These are phyloP conservation scores for Myopa testacea DNA, from an alignment of 2,888 invertebrate genomes.

Conservation along the genomic window DNA sequence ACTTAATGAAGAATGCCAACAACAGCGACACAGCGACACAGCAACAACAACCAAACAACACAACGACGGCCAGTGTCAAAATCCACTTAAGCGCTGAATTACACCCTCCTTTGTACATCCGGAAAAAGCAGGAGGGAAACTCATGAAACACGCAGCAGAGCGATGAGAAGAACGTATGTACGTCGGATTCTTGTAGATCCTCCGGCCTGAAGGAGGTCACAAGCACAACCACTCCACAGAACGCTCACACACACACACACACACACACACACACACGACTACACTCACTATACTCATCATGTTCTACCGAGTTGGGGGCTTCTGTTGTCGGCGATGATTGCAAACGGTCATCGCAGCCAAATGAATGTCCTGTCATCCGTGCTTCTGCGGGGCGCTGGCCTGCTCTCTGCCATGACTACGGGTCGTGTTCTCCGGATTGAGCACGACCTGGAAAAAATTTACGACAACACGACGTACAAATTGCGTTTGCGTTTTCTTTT, in stretches of 20 bases:
- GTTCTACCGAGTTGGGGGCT: constrained; percentile 1
- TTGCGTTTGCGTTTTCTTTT: constrained; percentile 39
- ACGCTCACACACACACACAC: constrained; percentile 27
- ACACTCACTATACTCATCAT: background rate
- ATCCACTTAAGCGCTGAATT: constrained; percentile 40
- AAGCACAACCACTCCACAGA: background rate
- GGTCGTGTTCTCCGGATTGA: constrained; percentile 23
- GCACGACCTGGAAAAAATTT: constrained; percentile 42
- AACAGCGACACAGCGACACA: background rate
- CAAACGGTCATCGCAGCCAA: constrained; percentile 31
- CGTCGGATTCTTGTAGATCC: constrained; percentile 22
- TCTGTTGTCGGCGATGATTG: constrained; percentile 35
- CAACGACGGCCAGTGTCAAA: constrained; percentile 32
- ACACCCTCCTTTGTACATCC: constrained; percentile 37
- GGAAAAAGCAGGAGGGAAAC: constrained; percentile 18
- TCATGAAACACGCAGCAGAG: too few relatives aligned
- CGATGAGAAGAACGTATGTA: constrained; percentile 12
- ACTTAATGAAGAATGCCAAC: constrained; percentile 23
- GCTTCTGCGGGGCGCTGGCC: background rate
- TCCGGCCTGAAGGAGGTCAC: background rate
- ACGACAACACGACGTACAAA: constrained; percentile 46
- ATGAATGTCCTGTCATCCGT: constrained; percentile 33
- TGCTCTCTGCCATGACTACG: background rate
- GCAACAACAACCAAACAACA: constrained; percentile 35
- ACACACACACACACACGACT: constrained; percentile 28